A percentile compares a stretch with the other conserved stretches of the same genome.
Conservation (phyloP, 1,140 invertebrate genomes). For the Bombus turneri region DNA sequence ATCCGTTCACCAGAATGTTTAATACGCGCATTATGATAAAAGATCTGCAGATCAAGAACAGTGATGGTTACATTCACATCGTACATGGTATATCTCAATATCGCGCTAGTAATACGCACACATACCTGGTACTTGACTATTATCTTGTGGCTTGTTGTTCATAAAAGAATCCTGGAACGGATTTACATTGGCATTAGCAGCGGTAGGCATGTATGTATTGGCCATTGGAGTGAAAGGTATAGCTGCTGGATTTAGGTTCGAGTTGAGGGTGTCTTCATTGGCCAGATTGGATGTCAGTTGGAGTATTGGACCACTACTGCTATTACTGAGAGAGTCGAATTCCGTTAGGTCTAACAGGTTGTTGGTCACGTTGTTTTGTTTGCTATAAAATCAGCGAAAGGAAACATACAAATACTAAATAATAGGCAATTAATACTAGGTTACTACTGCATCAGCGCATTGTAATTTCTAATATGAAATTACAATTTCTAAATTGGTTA, state of each 20-base stretch:
- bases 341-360: slow-evolving; percentile 83
- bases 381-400: slow-evolving; percentile 81
- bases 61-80: slow-evolving; percentile 11
- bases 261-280: slow-evolving; percentile 81
- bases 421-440: slow-evolving; percentile 67
- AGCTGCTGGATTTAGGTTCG: slow-evolving; percentile 79
- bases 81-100: background rate
- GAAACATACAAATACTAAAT: slow-evolving; percentile 76
- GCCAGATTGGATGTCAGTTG: slow-evolving; percentile 77
- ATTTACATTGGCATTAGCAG: slow-evolving; percentile 78
- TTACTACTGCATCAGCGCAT: slow-evolving; percentile 62
- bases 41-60: slow-evolving; percentile 77
- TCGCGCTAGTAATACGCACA: slow-evolving; percentile 10
- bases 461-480: slow-evolving; percentile 42
- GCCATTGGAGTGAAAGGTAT: slow-evolving; percentile 79
- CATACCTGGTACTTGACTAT: slow-evolving; percentile 80
- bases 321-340: slow-evolving; percentile 85
- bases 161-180: slow-evolving; percentile 80
- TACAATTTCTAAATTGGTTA: slow-evolving; percentile 52
- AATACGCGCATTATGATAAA: slow-evolving; percentile 76
- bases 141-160: slow-evolving; percentile 79
- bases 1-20: slow-evolving; percentile 56
- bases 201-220: slow-evolving; percentile 75
- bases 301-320: slow-evolving; percentile 81
- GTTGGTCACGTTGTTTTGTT: slow-evolving; percentile 83